These are phyloP conservation scores for Lamellibrachia satsuma DNA, from an alignment of 2,888 invertebrate genomes.

Conservation along the genomic window DNA sequence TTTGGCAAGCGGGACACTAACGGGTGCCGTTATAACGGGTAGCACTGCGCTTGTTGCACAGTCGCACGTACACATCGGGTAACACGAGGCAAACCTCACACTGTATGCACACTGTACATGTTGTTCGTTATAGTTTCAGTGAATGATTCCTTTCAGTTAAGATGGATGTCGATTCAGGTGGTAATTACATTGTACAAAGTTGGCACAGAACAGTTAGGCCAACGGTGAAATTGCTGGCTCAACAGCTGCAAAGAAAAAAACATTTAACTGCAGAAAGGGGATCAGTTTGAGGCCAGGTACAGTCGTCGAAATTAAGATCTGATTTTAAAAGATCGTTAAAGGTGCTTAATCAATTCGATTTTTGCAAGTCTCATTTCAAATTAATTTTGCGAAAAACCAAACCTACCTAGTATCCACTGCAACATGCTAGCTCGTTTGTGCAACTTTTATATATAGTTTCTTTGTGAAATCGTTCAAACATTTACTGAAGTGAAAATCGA, in stretches of 20 bases:
- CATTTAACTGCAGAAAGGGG: not conserved
- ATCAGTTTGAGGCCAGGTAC: not conserved
- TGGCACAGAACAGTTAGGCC: not conserved
- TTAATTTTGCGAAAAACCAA: too few species aligned
- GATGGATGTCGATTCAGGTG: not conserved
- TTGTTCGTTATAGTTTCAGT: not conserved
- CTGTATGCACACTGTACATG: not conserved
- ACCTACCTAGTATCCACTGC: too few species aligned
- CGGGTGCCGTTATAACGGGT: not conserved
- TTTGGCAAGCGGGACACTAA: not conserved
- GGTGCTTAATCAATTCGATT: too few species aligned
- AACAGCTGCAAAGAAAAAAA: not conserved
- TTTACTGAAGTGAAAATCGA: too few species aligned
- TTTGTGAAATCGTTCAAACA: too few species aligned
- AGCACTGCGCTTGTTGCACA: not conserved
- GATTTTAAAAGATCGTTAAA: not conserved
- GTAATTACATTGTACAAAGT: not conserved
- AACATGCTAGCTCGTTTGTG: too few species aligned
- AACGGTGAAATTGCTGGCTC: not conserved
- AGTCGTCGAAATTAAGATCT: not conserved
- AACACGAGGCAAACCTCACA: not conserved
- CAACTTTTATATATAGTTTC: too few species aligned
- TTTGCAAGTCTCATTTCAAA: too few species aligned
- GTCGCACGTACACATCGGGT: not conserved
- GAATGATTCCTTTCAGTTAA: not conserved